Evolutionary conservation across 2,888 invertebrate genomes (phyloP), one percentile per base, ranked within the genome.

Genomic region (Lepidonotus clava): DNA sequence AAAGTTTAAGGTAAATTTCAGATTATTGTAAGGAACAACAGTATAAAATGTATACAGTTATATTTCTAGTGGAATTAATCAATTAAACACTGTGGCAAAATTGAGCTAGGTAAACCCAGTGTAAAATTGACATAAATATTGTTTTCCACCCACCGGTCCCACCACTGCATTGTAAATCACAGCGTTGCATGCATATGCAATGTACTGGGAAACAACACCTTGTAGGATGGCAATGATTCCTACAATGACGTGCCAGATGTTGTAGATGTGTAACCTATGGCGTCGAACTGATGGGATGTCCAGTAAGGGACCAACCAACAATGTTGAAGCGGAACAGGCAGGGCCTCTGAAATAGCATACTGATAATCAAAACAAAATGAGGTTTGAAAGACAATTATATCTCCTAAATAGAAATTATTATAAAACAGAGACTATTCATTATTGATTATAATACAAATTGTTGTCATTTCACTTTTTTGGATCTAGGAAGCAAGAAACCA

Each of bases 111-210:
- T 18, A 18, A 18, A 46, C 46, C 6, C 46, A 6, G 18, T 11
- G 18, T 18, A 46, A 18, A 46, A 46, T 18, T 11, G 46, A 11
- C 46, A 46, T 46, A 18, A 46, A n/a, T n/a, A n/a, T 61, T 6
- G 24, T 38, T 76, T 76, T 36, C 76, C 40, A 76, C 38, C n/a
- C 76, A n/a, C n/a, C n/a, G n/a, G n/a, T n/a, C n/a, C 76, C 14
- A 38, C 38, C 14, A 21, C 34, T 11, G 76, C 36, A 21, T 38
- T 40, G 38, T 21, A 14, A 21, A 34, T 6, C 11, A 76, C 38
- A 38, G 6, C 32, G 6, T n/a, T 2, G 2, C n/a, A 1, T 1
- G 40, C 76, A 38, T 40, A 76, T 34, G 38, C 76, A 2, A 18
- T 4, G 76, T 6, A 76, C 4, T 6, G 1, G 6, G n/a, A 18